A percentile compares a stretch with the other conserved stretches of the same genome.
These are phyloP conservation scores for Gracilinanus agilis DNA, from an alignment of 2,113 vertebrate species.

Conservation along the genomic window DNA sequence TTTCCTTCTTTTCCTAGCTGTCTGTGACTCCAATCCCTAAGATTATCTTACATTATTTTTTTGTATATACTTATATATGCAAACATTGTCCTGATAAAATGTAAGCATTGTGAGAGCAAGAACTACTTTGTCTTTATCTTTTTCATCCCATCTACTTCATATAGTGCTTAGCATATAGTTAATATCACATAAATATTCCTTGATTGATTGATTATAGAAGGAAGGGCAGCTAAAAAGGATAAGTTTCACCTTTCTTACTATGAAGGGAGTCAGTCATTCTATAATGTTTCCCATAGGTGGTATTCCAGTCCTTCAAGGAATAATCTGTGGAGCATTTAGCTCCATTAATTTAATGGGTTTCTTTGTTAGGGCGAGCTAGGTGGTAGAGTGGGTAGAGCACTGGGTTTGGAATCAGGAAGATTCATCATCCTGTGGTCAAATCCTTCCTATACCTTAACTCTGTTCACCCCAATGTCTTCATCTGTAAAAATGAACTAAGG, in stretches of 20 bases:
- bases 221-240: not conserved
- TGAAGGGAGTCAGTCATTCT: not conserved
- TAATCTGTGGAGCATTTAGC: not conserved
- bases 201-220: not conserved
- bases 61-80: not conserved
- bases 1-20: not conserved
- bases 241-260: not conserved
- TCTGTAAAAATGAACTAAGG: too few species aligned
- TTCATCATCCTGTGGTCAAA: too few species aligned
- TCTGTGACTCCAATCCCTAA: not conserved
- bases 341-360: conserved; percentile 15
- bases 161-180: not conserved
- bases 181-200: not conserved
- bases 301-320: not conserved
- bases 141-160: not conserved
- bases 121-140: not conserved
- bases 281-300: not conserved
- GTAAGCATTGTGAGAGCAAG: not conserved
- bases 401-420: too few species aligned
- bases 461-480: too few species aligned
- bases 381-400: too few species aligned
- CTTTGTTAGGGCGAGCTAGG: too few species aligned
- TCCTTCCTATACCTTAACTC: too few species aligned
- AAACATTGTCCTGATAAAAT: not conserved
- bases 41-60: not conserved